Percentiles rank a stretch among this genome's conserved stretches.
phyloP scores from a whole-genome alignment of 2,888 invertebrate species.

The Stenodema calcarata region DNA sequence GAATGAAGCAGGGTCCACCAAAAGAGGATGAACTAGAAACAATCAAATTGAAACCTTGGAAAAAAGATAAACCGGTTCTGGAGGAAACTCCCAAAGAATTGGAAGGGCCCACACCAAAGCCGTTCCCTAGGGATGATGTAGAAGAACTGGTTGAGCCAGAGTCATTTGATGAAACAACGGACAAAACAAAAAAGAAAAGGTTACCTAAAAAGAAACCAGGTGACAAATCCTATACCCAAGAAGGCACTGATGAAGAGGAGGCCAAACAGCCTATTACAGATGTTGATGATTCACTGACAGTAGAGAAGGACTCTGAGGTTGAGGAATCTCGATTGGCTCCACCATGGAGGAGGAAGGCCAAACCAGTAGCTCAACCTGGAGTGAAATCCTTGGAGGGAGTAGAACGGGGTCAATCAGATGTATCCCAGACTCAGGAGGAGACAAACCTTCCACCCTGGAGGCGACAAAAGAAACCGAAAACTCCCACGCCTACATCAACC shows the following conservation, averaged over 20 bases:
- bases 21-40: conserved; percentile 61
- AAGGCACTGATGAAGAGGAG: neutral
- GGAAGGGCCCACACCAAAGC: conserved; percentile 59
- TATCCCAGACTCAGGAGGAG: conserved; percentile 53
- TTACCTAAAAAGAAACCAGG: conserved; percentile 54
- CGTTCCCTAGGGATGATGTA: conserved; percentile 59
- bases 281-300: conserved; percentile 48
- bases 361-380: conserved; percentile 48
- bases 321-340: conserved; percentile 58
- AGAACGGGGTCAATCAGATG: conserved; percentile 27
- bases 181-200: conserved; percentile 40
- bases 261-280: conserved; percentile 54
- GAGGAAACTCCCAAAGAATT: conserved; percentile 58
- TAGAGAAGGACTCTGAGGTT: conserved; percentile 45
- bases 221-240: neutral
- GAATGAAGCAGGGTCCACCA: conserved; percentile 61
- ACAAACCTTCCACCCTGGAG: conserved; percentile 20
- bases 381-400: conserved; percentile 52
- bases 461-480: neutral
- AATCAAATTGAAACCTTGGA: conserved; percentile 60
- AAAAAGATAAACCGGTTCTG: conserved; percentile 60
- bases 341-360: conserved; percentile 48
- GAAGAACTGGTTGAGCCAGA: conserved; percentile 58
- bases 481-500: conserved; percentile 56
- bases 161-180: conserved; percentile 59